These are phyloP conservation scores for Drosophila rhopaloa DNA, from an alignment of 1,140 invertebrate species.

Conservation along the genomic window DNA sequence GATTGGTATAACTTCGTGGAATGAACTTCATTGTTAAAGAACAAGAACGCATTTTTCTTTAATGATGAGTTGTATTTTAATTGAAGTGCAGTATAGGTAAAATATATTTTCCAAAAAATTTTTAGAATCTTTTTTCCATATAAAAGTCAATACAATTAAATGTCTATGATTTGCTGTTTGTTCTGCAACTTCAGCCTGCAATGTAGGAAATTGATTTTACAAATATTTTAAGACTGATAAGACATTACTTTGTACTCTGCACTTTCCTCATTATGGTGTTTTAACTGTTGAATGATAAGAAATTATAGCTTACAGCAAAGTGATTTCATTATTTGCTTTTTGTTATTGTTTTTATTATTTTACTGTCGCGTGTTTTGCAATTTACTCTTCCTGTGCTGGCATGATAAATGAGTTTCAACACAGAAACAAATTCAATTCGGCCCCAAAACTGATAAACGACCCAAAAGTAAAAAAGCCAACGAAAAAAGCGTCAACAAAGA, in stretches of 20 bases:
- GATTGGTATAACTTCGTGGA: not conserved
- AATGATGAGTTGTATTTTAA: not conserved
- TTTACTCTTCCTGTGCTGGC: conserved; percentile 32
- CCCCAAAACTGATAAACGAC: conserved; percentile 56
- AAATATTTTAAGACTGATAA: conserved; percentile 38
- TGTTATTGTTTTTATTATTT: conserved; percentile 35
- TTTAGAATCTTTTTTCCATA: not conserved
- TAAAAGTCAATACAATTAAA: not conserved
- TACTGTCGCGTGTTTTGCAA: conserved; percentile 60
- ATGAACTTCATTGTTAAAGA: no score
- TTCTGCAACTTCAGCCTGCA: not conserved
- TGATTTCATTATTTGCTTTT: conserved; percentile 18
- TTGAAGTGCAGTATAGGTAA: not conserved
- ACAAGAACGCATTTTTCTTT: not conserved
- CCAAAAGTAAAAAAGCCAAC: conserved; percentile 17
- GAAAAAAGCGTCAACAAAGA: conserved; percentile 32
- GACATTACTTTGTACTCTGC: conserved; percentile 6
- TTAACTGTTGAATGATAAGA: conserved; percentile 33
- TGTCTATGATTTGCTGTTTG: conserved; percentile 2
- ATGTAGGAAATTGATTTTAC: conserved; percentile 21
- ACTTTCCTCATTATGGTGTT: conserved; percentile 13
- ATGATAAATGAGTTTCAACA: conserved; percentile 68
- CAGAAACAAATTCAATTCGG: conserved; percentile 44
- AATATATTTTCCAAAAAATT: not conserved
- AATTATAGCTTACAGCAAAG: conserved; percentile 16